Evolutionary conservation across 1,140 invertebrate species (phyloP), one percentile per base, ranked within the genome.

Genomic region (Panagrolaimus sp.): DNA sequence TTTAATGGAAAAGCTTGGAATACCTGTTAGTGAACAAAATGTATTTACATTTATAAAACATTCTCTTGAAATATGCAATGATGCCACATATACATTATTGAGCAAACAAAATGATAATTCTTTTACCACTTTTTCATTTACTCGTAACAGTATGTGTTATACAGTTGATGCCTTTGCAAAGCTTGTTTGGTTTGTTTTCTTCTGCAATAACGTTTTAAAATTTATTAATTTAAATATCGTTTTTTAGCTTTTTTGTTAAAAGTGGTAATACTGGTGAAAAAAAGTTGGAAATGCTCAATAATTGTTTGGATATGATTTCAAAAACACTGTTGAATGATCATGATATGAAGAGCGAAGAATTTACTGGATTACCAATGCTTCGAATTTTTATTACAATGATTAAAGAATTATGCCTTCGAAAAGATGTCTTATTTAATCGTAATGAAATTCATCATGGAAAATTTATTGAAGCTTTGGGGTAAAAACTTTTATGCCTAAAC

Each of bases 171-270:
- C 94, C 92, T 83, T 91, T 90, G 86, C 88, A 90, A 0, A 98
- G 95, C 95, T 87, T 98, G 67, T 89, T 95, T 0, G 94, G 98
- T 82, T 99, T 98, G 85, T 84, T 99, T n/a, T n/a, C n/a, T 43
- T 96, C 98, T 0, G 92, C 98, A 89, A 98, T 98, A 84, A 87
- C 96, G 77, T 95, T 94, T 8, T 96, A 92, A 85, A 88, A 93
- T 0, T n/a, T n/a, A n/a, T 99, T 98, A 82, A 98, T 98, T 81
- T 96, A 99, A 81, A 89, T 88, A 98, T 0, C 99, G 98, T n/a
- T 85, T 93, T 93, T 5, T 94, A 93, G 82, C 98, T 98, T 83
- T 85, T 98, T 48, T 93, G 97, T 76, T 89, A 90, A 11, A 85
- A 96, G 0, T 92, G 92, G 85, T 87, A 91, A 45, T 86, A 88